Percentiles rank a stretch among this genome's conserved stretches.
phyloP scores from a whole-genome alignment of 2,797 vertebrate species.

The Chiloscyllium punctatum region DNA sequence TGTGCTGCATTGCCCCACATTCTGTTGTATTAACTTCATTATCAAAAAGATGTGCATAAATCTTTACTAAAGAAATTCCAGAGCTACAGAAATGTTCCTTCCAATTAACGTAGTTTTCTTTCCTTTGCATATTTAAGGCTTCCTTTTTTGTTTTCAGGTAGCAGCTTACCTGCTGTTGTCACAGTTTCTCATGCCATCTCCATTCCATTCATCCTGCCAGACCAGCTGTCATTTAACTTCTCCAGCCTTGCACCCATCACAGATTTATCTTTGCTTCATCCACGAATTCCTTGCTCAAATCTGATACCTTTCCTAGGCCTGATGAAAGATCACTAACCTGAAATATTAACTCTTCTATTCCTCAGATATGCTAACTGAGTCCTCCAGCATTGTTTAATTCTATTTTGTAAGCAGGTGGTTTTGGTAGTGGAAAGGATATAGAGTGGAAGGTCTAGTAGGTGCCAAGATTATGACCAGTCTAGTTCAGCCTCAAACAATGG shows the following conservation, averaged over 20 bases:
- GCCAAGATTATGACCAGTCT: neutral
- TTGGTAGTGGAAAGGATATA: neutral
- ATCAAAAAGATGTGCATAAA: neutral
- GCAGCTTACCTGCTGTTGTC: neutral
- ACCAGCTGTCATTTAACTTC: no score
- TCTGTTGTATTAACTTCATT: neutral
- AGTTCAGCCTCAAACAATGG: neutral
- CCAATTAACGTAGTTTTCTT: neutral
- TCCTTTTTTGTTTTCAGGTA: neutral
- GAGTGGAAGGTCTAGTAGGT: neutral
- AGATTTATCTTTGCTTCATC: no score
- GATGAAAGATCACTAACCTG: no score
- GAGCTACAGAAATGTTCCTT: neutral
- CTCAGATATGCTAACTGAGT: no score
- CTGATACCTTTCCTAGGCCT: no score
- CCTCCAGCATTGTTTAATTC: neutral
- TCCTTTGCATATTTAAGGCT: neutral
- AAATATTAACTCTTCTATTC: neutral
- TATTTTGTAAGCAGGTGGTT: neutral
- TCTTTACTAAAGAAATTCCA: neutral
- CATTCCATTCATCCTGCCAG: neutral
- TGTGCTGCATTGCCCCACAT: neutral
- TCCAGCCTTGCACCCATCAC: no score
- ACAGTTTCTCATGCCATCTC: neutral
- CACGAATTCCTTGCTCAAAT: no score